These are phyloP conservation scores for Serilophus lunatus DNA, from an alignment of 2,113 vertebrate genomes.

Conservation along the genomic window DNA sequence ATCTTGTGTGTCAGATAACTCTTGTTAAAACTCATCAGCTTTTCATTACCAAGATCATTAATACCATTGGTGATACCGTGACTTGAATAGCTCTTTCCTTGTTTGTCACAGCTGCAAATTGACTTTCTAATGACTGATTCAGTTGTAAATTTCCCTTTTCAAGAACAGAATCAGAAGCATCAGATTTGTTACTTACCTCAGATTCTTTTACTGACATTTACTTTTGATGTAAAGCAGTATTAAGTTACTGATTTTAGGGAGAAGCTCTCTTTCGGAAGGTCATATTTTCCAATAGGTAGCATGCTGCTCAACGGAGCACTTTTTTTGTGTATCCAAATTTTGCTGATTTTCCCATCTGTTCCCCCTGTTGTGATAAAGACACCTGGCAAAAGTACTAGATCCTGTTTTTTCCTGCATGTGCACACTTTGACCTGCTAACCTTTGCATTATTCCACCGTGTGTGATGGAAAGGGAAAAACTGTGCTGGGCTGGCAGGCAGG, in stretches of 20 bases:
- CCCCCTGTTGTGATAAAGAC: background rate
- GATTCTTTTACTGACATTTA: background rate
- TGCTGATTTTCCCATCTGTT: constrained; percentile 43
- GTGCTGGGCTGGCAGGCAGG: background rate
- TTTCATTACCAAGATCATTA: constrained; percentile 52
- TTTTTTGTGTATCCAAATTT: background rate
- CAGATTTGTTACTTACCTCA: background rate
- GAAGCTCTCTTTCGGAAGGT: background rate
- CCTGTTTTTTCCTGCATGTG: background rate
- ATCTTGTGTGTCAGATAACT: constrained; percentile 39
- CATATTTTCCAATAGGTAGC: background rate
- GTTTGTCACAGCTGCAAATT: constrained; percentile 25
- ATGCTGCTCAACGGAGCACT: background rate
- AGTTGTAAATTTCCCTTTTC: constrained; percentile 36
- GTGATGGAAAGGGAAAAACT: background rate
- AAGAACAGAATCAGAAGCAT: background rate
- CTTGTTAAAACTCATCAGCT: constrained; percentile 52
- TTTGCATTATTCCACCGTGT: background rate
- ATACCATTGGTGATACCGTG: background rate
- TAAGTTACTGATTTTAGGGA: background rate
- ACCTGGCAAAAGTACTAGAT: background rate
- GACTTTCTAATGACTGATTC: constrained; percentile 9
- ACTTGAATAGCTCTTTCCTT: background rate
- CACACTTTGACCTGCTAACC: background rate
- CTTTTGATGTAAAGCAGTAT: background rate